Percentiles rank a stretch among this genome's conserved stretches.
phyloP scores from a whole-genome alignment of 2,113 vertebrate genomes.

The Nettapus auritus region DNA sequence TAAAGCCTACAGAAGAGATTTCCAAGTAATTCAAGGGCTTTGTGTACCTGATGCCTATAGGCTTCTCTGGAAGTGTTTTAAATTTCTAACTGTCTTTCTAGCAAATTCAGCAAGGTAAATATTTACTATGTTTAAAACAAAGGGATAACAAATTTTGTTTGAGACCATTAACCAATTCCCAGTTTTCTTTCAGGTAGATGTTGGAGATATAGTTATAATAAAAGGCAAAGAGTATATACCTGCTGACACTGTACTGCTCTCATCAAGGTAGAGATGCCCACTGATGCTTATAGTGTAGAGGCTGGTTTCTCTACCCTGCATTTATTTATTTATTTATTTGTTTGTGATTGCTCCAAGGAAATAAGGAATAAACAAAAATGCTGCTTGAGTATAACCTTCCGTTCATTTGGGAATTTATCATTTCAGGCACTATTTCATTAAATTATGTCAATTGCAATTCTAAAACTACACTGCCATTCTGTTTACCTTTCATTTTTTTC shows the following conservation, averaged over 20 bases:
- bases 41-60: not conserved
- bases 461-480: not conserved
- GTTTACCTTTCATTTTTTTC: not conserved
- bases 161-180: conserved; percentile 86
- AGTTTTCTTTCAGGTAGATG: conserved; percentile 97
- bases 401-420: not conserved
- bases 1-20: not conserved
- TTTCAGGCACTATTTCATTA: not conserved
- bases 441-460: not conserved
- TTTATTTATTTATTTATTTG: conserved; percentile 61
- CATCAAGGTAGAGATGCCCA: conserved; percentile 93
- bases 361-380: conserved; percentile 84
- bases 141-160: conserved; percentile 66
- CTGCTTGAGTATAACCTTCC: conserved; percentile 18
- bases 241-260: conserved; percentile 95
- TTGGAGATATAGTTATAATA: conserved; percentile 98
- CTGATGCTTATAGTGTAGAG: conserved; percentile 82
- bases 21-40: not conserved
- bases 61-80: not conserved
- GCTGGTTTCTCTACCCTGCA: conserved; percentile 84
- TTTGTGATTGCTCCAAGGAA: conserved; percentile 84
- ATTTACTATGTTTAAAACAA: conserved; percentile 56
- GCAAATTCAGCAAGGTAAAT: conserved; percentile 40
- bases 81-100: not conserved
- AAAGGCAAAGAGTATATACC: conserved; percentile 96